phyloP scores from a whole-genome alignment of 92 coral and sea anemone species.

The Palythoa grandis region DNA sequence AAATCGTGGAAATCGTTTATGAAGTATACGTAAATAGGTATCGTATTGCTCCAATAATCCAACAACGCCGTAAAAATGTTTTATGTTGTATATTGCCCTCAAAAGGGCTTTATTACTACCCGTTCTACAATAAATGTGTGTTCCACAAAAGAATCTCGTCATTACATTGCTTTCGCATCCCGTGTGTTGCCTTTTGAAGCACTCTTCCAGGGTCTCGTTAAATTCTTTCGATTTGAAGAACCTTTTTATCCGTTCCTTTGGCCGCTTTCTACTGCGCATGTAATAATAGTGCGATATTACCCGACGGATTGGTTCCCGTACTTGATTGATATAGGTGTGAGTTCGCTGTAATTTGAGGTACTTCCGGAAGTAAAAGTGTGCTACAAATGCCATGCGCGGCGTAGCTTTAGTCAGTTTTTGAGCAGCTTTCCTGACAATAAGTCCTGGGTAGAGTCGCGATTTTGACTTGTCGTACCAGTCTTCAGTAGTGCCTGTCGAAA shows the following conservation, averaged over 20 bases:
- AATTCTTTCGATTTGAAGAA: conserved; percentile 67
- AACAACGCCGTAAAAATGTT: conserved; percentile 75
- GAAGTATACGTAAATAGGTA: conserved; percentile 69
- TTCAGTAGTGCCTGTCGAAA: conserved; percentile 76
- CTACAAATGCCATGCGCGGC: conserved; percentile 76
- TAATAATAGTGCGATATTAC: conserved; percentile 93
- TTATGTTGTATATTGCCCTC: conserved; percentile 80
- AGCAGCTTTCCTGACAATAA: conserved; percentile 67
- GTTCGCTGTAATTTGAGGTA: conserved; percentile 61
- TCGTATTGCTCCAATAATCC: conserved; percentile 80
- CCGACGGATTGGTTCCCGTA: conserved; percentile 88
- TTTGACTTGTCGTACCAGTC: conserved; percentile 85
- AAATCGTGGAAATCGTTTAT: conserved; percentile 80
- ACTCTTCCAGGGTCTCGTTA: conserved; percentile 77
- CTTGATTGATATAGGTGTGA: conserved; percentile 92
- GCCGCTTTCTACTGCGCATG: conserved; percentile 76
- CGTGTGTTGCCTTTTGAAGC: conserved; percentile 73
- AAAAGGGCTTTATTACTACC: conserved; percentile 74
- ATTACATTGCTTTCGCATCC: conserved; percentile 87
- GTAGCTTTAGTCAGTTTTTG: conserved; percentile 44
- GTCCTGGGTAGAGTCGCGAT: conserved; percentile 69
- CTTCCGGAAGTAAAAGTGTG: conserved; percentile 91
- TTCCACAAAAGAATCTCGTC: conserved; percentile 96
- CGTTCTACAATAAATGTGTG: conserved; percentile 67
- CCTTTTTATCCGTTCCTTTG: conserved; percentile 58